These are phyloP conservation scores for Cyclargus thomasi DNA, from an alignment of 1,140 invertebrate species.

Conservation along the genomic window DNA sequence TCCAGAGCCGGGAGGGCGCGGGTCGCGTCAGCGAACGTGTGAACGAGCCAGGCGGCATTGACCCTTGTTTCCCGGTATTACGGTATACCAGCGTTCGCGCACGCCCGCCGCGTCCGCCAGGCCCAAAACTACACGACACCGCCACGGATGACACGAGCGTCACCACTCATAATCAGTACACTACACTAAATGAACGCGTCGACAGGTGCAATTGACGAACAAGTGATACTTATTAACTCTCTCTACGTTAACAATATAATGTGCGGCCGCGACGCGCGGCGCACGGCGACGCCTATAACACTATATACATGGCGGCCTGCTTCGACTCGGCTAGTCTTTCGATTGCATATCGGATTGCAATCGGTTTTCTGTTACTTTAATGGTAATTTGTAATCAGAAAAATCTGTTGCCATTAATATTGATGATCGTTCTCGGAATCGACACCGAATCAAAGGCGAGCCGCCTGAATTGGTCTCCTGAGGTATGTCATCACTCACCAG, in stretches of 20 bases:
- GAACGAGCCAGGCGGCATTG: not conserved
- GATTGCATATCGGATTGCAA: not conserved
- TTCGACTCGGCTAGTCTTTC: not conserved
- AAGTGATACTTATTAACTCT: conserved; percentile 69
- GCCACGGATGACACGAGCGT: conserved; percentile 8
- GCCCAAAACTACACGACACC: conserved; percentile 25
- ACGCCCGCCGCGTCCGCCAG: conserved; percentile 24
- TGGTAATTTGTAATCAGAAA: not conserved
- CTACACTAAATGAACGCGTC: conserved; percentile 60
- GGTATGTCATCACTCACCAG: not conserved
- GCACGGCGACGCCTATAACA: conserved; percentile 49
- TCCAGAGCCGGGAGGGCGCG: not conserved
- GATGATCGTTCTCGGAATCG: not conserved
- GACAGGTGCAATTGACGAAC: conserved; percentile 73
- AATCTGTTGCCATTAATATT: not conserved
- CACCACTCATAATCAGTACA: conserved; percentile 45
- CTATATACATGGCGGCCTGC: conserved; percentile 37
- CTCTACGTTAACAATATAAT: conserved; percentile 68
- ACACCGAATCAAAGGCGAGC: conserved; percentile 2
- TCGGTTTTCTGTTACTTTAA: not conserved
- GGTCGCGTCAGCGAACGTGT: not conserved
- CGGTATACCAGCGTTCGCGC: not conserved
- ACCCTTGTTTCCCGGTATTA: not conserved
- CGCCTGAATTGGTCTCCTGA: not conserved
- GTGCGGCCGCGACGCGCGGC: conserved; percentile 50